Conservation (phyloP, 2,113 vertebrate genomes). For the Dolichallabes microphthalmus region DNA sequence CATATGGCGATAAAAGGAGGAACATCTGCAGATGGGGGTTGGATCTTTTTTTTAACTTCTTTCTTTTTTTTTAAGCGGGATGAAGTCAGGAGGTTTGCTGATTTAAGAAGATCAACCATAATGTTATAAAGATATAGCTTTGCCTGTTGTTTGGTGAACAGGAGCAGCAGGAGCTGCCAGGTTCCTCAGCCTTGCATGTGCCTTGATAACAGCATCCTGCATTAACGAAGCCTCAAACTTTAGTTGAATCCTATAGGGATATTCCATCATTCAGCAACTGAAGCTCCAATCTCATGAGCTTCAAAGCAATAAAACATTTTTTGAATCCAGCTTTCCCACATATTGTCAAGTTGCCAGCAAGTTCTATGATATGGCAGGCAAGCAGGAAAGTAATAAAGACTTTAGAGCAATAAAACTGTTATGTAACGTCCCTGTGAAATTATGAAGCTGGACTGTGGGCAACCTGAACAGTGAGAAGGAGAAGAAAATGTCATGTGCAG, state of each 20-base stretch:
- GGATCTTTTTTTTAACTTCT: slow-evolving; percentile 51
- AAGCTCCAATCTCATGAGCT: slow-evolving; percentile 2
- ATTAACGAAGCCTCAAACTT: background rate
- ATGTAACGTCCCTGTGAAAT: background rate
- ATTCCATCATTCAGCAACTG: background rate
- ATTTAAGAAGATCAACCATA: slow-evolving; percentile 38
- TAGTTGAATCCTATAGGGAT: background rate
- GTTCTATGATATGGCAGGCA: background rate
- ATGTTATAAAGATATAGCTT: background rate
- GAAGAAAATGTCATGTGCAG: background rate
- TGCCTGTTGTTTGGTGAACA: slow-evolving; percentile 7
- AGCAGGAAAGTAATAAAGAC: slow-evolving; percentile 15
- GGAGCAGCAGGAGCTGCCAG: background rate
- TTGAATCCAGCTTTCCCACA: background rate
- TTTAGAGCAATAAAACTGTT: background rate
- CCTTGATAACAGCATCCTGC: background rate
- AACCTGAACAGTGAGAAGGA: slow-evolving; percentile 2
- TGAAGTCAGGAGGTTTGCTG: slow-evolving; percentile 50
- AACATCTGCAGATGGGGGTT: slow-evolving; percentile 59
- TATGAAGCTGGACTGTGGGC: background rate
- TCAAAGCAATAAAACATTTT: slow-evolving; percentile 11
- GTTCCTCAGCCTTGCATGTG: background rate
- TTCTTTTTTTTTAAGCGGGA: slow-evolving; percentile 31
- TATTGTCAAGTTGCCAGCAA: slow-evolving; percentile 9
- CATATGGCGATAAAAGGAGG: slow-evolving; percentile 53